Conservation (phyloP, 2,888 invertebrate genomes). For the Trisateles emortualis region DNA sequence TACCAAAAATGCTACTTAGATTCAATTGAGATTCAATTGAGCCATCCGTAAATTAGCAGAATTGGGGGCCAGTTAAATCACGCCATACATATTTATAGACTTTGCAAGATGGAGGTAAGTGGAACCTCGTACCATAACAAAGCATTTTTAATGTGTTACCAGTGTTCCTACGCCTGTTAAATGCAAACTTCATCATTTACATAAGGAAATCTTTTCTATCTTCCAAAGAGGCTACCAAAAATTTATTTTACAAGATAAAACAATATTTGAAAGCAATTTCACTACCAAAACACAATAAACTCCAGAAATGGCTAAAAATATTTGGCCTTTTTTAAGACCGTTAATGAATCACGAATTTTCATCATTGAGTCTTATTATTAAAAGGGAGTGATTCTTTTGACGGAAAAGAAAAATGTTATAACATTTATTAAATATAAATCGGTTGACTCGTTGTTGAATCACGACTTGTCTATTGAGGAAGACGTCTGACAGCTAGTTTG, state of each 20-base stretch:
- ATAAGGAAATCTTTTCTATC: constrained; percentile 26
- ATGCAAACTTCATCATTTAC: constrained; percentile 36
- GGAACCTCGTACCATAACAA: too few species aligned
- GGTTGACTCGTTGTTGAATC: constrained; percentile 34
- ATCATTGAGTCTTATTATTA: constrained; percentile 26
- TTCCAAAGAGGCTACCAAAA: constrained; percentile 19
- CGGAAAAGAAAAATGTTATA: constrained; percentile 35
- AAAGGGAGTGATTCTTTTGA: constrained; percentile 34
- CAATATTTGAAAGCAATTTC: constrained; percentile 5
- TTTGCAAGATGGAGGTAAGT: too few species aligned
- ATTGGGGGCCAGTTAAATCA: too few species aligned
- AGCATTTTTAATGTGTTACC: neutral
- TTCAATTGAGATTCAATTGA: too few species aligned
- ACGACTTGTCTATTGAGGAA: neutral
- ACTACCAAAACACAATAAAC: constrained; percentile 6
- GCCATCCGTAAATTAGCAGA: too few species aligned
- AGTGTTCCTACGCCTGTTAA: neutral
- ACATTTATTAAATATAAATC: constrained; percentile 50
- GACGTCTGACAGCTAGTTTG: too few species aligned
- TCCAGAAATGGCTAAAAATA: constrained; percentile 1
- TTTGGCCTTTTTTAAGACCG: constrained; percentile 12
- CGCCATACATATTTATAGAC: too few species aligned
- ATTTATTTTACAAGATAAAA: neutral
- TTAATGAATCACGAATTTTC: constrained; percentile 21
- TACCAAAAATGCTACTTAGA: too few species aligned